Evolutionary conservation across 1,140 invertebrate species (phyloP), one percentile per base, ranked within the genome.

Genomic region (Subanguina moxae): DNA sequence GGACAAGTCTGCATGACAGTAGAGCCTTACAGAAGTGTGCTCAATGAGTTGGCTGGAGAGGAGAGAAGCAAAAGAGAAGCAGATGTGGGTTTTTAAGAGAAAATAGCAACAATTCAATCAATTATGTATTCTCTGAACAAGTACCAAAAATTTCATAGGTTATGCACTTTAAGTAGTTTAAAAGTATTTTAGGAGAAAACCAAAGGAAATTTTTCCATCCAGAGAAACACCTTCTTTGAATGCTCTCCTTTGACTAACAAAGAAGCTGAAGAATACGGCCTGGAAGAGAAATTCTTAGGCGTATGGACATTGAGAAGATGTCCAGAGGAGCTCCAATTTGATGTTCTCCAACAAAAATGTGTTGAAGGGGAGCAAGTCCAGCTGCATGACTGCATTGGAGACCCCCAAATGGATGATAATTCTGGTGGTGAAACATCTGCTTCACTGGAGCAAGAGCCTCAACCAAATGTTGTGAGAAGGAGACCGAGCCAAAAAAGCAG

Each of bases 151-250:
- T n/a, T n/a, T n/a, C n/a, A n/a, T n/a, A n/a, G n/a, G n/a, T n/a
- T n/a, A n/a, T n/a, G n/a, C n/a, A n/a, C n/a, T n/a, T n/a, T n/a
- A n/a, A n/a, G n/a, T n/a, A n/a, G n/a, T n/a, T n/a, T n/a, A n/a
- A n/a, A n/a, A n/a, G n/a, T n/a, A n/a, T 11, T 38, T 38, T 38
- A 38, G 32, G 11, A 3, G 11, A 11, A 38, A 5, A 5, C 32
- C 32, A 38, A 38, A 38, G 32, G 32, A 52, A 19, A 52, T 25
- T 52, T 52, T 25, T 52, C 48, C 17, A 52, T 25, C 48, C 3
- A 61, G 58, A 19, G 13, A 21, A 61, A 61, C n/a, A 21, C 58
- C 5, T 61, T 61, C 38, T 30, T 61, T 30, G 58, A 61, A 61
- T 61, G 58, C 21, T 32, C 38, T 5, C 58, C 58, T 13, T n/a